Base-by-base conservation (phyloP, 2,113 vertebrate species). In the Gymnocephalus cernua region DNA sequence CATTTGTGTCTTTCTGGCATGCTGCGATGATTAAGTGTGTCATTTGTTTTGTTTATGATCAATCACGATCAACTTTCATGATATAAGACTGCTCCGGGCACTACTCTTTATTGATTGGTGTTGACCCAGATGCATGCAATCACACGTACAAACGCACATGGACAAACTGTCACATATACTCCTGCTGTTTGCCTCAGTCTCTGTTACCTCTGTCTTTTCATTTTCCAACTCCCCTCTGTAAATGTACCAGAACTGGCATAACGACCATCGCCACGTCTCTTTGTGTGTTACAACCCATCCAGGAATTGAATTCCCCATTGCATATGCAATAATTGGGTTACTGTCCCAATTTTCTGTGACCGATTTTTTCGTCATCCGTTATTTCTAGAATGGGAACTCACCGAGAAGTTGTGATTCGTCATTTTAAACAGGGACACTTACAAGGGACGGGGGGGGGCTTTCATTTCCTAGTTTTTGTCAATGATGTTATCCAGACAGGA, bases 311-410 rank as follows among this genome's bases (percentile, higher is more conserved):
- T 65, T 69, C 74, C 72, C 47, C 13, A 4, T 50, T 68, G 82
- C 35, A 54, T 32, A 18, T 19, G 18, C 44, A 54, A 67, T 91
- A 86, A 92, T 74, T 92, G 74, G 88, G 88, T 92, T 88, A 91
- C 59, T 89, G 90, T 86, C 85, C 92, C 80, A 84, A 48, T 92
- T 92, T 84, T 82, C 86, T 69, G 51, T 76, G 75, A 88, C 89
- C 44, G 23, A 68, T 67, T 90, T 82, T 41, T 57, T 65, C 74
- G 75, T 74, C 56, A 57, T 83, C 51, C 69, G 73, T 88, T 91
- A 80, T 82, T 91, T 88, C 29, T 66, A 66, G 80, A 53, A 68
- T 57, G 65, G 73, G 64, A 89, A 75, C 69, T 84, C 67, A 77
- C 75, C 51, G 19, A 69, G 47, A 71, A 23, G 64, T 57, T 74